Evolutionary conservation across 1,140 invertebrate species (phyloP).

Genomic region (Ceratosolen fusciceps): DNA sequence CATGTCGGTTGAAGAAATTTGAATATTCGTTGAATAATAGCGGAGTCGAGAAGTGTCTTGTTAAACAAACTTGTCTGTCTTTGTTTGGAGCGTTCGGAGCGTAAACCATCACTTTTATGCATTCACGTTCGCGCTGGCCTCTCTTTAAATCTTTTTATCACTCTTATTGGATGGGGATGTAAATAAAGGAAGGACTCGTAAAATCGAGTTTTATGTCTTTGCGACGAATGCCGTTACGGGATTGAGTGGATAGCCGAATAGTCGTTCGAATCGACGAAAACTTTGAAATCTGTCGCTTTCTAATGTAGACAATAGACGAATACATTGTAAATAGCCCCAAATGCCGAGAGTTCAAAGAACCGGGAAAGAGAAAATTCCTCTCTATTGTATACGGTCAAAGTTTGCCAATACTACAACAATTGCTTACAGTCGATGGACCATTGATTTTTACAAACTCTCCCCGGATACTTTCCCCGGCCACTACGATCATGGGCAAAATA

Average conservation of each 20-base stretch:
- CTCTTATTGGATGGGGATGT: neutral
- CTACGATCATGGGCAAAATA: neutral
- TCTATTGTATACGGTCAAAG: neutral
- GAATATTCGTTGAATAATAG: too few relatives aligned
- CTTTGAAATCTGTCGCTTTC: neutral
- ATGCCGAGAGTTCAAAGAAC: neutral
- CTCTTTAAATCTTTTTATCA: neutral
- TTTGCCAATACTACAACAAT: neutral
- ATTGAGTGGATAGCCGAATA: neutral
- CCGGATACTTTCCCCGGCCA: neutral
- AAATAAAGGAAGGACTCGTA: conserved; percentile 3
- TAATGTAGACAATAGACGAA: neutral
- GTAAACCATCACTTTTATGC: conserved; percentile 18
- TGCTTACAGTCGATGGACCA: neutral
- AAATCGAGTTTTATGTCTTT: conserved; percentile 16
- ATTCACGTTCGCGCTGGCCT: neutral
- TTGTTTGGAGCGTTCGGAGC: neutral
- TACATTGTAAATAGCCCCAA: neutral
- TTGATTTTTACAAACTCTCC: neutral
- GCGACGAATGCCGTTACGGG: conserved; percentile 12
- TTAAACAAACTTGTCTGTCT: neutral
- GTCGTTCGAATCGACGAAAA: conserved; percentile 15
- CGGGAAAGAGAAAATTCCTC: neutral
- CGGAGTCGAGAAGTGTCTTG: neutral
- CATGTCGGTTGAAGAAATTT: too few relatives aligned